phyloP scores from a whole-genome alignment of 1,140 invertebrate species.

The Platyscapa corneri region DNA sequence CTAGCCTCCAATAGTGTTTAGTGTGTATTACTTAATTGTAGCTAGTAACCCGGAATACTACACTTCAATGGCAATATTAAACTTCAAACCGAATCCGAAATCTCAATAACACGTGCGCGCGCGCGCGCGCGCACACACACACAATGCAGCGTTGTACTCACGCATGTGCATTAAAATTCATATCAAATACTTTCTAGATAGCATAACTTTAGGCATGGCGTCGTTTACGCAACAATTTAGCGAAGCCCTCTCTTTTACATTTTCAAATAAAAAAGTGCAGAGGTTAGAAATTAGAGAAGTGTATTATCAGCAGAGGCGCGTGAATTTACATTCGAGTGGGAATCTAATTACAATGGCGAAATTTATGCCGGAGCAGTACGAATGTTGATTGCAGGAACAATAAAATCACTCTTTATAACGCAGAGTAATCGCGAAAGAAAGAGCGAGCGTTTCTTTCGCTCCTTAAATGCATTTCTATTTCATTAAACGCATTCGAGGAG shows the following conservation, averaged over 20 bases:
- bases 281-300: background rate
- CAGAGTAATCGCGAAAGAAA: background rate
- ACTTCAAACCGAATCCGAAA: no score
- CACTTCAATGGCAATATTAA: no score
- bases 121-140: background rate
- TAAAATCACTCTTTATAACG: background rate
- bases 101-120: no score
- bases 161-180: background rate
- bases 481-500: no score
- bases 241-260: no score
- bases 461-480: background rate
- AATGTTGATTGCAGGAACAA: background rate
- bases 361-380: background rate
- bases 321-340: background rate
- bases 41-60: no score
- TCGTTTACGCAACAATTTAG: background rate
- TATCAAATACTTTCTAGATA: slow-evolving; percentile 5
- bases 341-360: background rate
- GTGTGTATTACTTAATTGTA: no score
- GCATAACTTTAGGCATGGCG: background rate
- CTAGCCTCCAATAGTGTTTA: no score
- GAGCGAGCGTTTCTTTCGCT: background rate
- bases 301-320: background rate
- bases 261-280: background rate
- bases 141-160: background rate